Conservation (phyloP, 2,113 vertebrate genomes). For the Neodontobutis hainanensis region DNA sequence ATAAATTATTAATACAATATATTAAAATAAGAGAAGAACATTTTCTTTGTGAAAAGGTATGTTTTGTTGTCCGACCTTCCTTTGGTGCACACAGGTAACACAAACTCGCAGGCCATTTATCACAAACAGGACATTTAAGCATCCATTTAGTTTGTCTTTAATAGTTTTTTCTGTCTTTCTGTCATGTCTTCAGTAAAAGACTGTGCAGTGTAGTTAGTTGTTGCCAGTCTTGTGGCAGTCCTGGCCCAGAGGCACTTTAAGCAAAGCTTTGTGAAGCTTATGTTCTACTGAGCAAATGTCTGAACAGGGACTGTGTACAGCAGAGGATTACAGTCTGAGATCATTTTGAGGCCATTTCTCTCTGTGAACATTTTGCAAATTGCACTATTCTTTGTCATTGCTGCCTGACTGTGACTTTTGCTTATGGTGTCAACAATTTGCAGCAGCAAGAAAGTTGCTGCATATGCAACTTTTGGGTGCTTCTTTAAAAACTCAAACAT, state of each 20-base stretch:
- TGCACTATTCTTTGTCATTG: conserved; percentile 30
- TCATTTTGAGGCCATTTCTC: conserved; percentile 20
- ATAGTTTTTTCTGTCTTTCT: conserved; percentile 9
- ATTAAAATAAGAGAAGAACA: too few species aligned
- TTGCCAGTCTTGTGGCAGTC: conserved; percentile 4
- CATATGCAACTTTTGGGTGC: conserved; percentile 40
- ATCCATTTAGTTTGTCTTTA: background rate
- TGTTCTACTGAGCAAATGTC: conserved; percentile 15
- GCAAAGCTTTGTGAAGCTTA: conserved; percentile 4
- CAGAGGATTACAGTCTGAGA: background rate
- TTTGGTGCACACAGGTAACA: background rate
- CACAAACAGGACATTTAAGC: background rate
- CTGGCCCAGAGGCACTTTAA: conserved; percentile 4
- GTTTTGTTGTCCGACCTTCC: too few species aligned
- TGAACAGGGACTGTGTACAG: background rate
- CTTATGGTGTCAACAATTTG: conserved; percentile 49
- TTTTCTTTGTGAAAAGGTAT: too few species aligned
- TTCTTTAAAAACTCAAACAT: conserved; percentile 42
- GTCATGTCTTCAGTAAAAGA: background rate
- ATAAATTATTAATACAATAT: too few species aligned
- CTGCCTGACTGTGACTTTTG: conserved; percentile 26
- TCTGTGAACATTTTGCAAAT: conserved; percentile 16
- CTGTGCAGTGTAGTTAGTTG: background rate
- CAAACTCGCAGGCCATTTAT: background rate
- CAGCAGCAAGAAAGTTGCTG: conserved; percentile 36